phyloP scores from a whole-genome alignment of 2,888 invertebrate genomes.

The Oxystoma pomonae region DNA sequence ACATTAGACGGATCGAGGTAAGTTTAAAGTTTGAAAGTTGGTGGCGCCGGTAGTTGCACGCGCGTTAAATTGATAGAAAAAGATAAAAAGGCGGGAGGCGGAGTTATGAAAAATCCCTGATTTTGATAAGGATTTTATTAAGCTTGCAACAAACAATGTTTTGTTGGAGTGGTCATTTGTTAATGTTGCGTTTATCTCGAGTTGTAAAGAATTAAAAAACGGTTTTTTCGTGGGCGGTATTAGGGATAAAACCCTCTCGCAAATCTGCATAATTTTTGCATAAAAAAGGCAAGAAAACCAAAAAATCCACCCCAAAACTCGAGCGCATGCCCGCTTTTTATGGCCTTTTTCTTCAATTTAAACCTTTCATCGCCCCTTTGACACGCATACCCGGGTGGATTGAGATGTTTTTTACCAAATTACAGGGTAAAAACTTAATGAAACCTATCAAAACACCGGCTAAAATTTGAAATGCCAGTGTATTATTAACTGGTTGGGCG shows the following conservation, averaged over 20 bases:
- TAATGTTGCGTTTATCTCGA: too few species aligned
- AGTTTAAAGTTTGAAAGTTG: too few species aligned
- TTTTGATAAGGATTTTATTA: background rate
- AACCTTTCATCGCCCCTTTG: background rate
- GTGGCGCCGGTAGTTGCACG: too few species aligned
- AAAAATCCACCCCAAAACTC: background rate
- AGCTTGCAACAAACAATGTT: background rate
- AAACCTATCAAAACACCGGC: background rate
- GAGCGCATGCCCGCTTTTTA: background rate
- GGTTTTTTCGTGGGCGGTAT: too few species aligned
- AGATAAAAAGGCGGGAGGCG: background rate
- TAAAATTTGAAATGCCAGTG: slow-evolving; percentile 19
- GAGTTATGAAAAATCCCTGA: background rate
- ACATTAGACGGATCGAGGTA: too few species aligned
- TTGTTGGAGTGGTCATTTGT: too few species aligned
- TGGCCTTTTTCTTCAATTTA: background rate
- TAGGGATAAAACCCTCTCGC: too few species aligned
- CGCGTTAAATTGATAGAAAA: too few species aligned
- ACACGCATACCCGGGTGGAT: background rate
- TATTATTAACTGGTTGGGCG: slow-evolving; percentile 26
- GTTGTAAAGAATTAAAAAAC: too few species aligned
- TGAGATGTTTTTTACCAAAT: background rate
- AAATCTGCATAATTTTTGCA: background rate
- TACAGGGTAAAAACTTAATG: background rate
- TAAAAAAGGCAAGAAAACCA: background rate